Evolutionary conservation across 2,888 invertebrate genomes (phyloP).

Genomic region (Laspeyria flexula): DNA sequence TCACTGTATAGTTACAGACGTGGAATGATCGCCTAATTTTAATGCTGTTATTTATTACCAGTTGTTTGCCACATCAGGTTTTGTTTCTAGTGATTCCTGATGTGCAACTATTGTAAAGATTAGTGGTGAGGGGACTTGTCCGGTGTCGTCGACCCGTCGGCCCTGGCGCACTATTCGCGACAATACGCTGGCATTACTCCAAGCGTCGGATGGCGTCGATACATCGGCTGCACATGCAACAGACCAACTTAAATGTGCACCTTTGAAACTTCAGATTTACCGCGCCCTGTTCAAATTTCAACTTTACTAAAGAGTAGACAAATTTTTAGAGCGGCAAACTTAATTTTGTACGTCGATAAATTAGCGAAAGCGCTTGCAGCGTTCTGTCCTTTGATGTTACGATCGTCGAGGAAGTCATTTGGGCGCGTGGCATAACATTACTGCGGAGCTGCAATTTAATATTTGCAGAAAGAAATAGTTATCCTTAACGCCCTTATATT

Average conservation of each 20-base stretch:
- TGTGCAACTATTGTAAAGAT: constrained; percentile 15
- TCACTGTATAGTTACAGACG: too few relatives aligned
- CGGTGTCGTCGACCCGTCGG: constrained; percentile 57
- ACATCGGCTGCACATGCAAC: constrained; percentile 55
- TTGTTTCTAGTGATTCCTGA: constrained; percentile 12
- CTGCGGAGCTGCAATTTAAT: constrained; percentile 44
- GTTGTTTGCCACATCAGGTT: constrained; percentile 15
- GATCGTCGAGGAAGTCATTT: constrained; percentile 54
- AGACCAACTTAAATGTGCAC: constrained; percentile 24
- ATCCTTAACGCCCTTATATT: constrained; percentile 24
- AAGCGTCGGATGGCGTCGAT: constrained; percentile 65
- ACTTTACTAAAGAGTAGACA: constrained; percentile 18
- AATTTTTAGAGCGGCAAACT: constrained; percentile 28
- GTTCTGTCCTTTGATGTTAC: constrained; percentile 56
- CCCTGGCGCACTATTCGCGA: constrained; percentile 64
- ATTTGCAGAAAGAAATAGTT: constrained; percentile 44
- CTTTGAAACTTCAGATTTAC: constrained; percentile 13
- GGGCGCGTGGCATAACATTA: constrained; percentile 50
- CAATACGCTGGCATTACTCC: constrained; percentile 70
- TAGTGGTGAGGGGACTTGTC: constrained; percentile 22
- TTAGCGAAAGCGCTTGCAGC: constrained; percentile 55
- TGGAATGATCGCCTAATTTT: constrained; percentile 20
- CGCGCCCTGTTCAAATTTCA: constrained; percentile 21
- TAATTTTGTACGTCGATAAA: constrained; percentile 46
- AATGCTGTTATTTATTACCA: constrained; percentile 13